These are phyloP conservation scores for Clavelina lepadiformis DNA, from an alignment of 23 tunicate genomes.

Conservation along the genomic window DNA sequence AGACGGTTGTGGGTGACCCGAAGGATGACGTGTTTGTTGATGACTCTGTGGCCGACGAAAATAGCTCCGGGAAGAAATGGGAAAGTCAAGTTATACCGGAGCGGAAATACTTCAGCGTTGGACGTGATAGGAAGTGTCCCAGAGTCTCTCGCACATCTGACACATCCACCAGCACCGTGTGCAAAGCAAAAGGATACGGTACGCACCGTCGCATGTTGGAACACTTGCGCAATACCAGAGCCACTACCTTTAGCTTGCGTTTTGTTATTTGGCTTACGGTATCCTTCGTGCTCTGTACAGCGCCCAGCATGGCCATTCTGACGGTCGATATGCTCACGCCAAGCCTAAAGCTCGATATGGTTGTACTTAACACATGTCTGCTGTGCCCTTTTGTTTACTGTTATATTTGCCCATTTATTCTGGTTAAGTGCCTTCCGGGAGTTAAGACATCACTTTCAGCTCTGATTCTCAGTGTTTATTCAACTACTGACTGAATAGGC, in stretches of 20 bases:
- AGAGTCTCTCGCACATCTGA: neutral
- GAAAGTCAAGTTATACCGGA: no score
- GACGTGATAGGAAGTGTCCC: no score
- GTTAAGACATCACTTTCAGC: slow-evolving; percentile 60
- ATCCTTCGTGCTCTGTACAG: slow-evolving; percentile 42
- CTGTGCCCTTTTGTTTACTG: slow-evolving; percentile 71
- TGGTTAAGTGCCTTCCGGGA: slow-evolving; percentile 80
- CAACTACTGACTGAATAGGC: slow-evolving; percentile 36
- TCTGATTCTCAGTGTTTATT: slow-evolving; percentile 45
- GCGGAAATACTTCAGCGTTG: slow-evolving; percentile 4
- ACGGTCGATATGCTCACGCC: slow-evolving; percentile 53
- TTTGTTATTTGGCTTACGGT: slow-evolving; percentile 62
- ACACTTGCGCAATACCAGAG: slow-evolving; percentile 31
- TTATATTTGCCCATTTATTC: slow-evolving; percentile 58
- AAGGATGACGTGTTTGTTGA: no score
- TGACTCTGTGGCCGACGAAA: no score
- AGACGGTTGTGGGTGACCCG: no score
- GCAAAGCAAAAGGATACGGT: slow-evolving; percentile 7
- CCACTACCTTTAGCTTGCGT: slow-evolving; percentile 37
- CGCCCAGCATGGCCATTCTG: slow-evolving; percentile 70
- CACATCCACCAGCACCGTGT: neutral
- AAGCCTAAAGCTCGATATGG: slow-evolving; percentile 43
- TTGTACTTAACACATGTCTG: slow-evolving; percentile 56
- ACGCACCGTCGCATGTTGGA: slow-evolving; percentile 41
- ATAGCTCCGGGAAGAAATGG: no score